phyloP scores from a whole-genome alignment of 1,140 invertebrate genomes.

The Anagrus nilaparvatae region DNA sequence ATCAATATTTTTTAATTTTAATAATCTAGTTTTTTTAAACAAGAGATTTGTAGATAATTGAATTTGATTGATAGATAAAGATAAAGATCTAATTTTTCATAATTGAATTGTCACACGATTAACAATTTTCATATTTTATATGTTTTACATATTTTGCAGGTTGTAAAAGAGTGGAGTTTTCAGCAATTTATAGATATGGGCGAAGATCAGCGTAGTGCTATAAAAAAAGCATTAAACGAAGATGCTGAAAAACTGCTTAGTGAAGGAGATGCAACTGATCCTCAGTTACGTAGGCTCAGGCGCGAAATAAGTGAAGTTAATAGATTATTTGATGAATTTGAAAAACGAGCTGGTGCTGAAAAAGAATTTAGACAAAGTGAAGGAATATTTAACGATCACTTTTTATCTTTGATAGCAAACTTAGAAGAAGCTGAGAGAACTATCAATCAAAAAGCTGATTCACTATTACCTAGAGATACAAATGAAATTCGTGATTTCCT shows the following conservation, averaged over 20 bases:
- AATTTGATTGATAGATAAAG: too few species aligned
- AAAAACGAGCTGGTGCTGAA: conserved; percentile 72
- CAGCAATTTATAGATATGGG: conserved; percentile 91
- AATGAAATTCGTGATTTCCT: too few species aligned
- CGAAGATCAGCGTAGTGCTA: conserved; percentile 87
- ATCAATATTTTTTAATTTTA: too few species aligned
- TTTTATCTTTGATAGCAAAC: conserved; percentile 65
- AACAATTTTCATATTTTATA: neutral
- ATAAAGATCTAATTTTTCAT: neutral
- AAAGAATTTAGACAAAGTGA: conserved; percentile 83
- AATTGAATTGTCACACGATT: neutral
- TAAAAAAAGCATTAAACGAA: conserved; percentile 89
- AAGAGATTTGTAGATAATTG: too few species aligned
- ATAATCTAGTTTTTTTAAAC: too few species aligned
- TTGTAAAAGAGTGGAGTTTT: conserved; percentile 93
- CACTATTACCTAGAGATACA: conserved; percentile 73
- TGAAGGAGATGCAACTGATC: conserved; percentile 89
- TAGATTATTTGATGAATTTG: conserved; percentile 88
- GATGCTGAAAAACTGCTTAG: conserved; percentile 90
- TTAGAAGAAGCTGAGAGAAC: conserved; percentile 78
- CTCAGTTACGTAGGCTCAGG: conserved; percentile 72
- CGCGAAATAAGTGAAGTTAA: conserved; percentile 95
- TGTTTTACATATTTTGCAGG: conserved; percentile 5
- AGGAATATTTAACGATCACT: conserved; percentile 75
- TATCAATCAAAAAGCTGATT: conserved; percentile 67